Evolutionary conservation across 2,888 invertebrate genomes (phyloP).

Genomic region (Nomada goodeniana): DNA sequence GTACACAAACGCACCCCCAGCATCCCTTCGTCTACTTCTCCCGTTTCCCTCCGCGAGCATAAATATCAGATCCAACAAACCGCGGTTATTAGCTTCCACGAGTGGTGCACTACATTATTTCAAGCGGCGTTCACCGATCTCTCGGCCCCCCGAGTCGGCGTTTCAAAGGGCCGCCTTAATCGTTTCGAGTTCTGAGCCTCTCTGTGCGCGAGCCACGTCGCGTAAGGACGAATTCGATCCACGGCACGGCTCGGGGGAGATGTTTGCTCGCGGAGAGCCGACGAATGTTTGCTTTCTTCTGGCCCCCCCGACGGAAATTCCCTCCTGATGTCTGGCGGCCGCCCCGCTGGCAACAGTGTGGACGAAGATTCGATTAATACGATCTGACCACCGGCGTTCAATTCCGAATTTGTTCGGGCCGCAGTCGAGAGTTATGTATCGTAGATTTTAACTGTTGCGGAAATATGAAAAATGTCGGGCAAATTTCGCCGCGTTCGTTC

Average conservation of each 20-base stretch:
- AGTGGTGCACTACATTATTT: constrained; percentile 49
- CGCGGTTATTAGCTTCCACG: constrained; percentile 59
- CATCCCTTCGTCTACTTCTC: background rate
- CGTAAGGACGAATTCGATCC: constrained; percentile 69
- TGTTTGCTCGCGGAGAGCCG: constrained; percentile 68
- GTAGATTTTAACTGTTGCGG: too few relatives aligned
- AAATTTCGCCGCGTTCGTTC: too few relatives aligned
- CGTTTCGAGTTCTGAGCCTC: constrained; percentile 61
- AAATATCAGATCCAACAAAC: constrained; percentile 45
- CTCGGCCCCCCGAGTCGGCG: constrained; percentile 30
- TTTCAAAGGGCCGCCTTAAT: constrained; percentile 69
- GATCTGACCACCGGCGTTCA: constrained; percentile 42
- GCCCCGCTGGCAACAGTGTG: constrained; percentile 60
- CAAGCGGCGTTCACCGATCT: constrained; percentile 46
- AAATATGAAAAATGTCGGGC: too few relatives aligned
- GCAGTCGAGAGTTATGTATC: too few relatives aligned
- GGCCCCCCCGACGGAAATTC: constrained; percentile 50
- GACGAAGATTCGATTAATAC: constrained; percentile 75
- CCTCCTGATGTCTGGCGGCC: constrained; percentile 57
- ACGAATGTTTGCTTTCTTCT: constrained; percentile 73
- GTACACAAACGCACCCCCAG: constrained; percentile 5
- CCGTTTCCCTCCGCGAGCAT: constrained; percentile 16
- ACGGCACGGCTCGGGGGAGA: constrained; percentile 15
- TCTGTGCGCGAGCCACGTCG: constrained; percentile 45
- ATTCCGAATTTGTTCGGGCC: background rate